A percentile compares a stretch with the other conserved stretches of the same genome.
These are phyloP conservation scores for Tonatia bakeri DNA, from an alignment of 2,113 vertebrate species.

Conservation along the genomic window DNA sequence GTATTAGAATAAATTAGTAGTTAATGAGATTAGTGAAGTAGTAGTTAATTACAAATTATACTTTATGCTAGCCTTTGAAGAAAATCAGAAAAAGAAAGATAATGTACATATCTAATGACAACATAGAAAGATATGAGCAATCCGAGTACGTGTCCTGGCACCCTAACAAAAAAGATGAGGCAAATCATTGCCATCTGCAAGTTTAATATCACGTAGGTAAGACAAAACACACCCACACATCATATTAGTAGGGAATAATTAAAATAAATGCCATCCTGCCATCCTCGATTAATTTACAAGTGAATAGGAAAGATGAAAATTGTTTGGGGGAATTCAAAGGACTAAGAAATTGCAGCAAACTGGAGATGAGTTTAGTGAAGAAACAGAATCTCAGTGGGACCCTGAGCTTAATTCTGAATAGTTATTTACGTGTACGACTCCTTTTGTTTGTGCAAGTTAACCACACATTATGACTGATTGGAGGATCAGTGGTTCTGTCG, in stretches of 20 bases:
- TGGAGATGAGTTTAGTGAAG: background rate
- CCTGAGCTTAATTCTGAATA: background rate
- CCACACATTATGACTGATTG: background rate
- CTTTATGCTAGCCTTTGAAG: background rate
- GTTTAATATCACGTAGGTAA: background rate
- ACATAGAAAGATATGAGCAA: background rate
- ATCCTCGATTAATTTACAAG: background rate
- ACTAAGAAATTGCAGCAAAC: background rate
- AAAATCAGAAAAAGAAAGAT: background rate
- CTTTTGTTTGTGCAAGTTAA: background rate
- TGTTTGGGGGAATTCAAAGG: background rate
- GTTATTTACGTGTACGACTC: background rate
- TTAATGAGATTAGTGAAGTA: background rate
- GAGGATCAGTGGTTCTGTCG: background rate
- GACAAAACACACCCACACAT: slow-evolving; percentile 5
- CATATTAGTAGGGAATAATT: slow-evolving; percentile 20
- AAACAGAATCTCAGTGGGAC: background rate
- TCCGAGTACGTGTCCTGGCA: background rate
- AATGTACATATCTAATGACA: background rate
- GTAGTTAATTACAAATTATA: background rate
- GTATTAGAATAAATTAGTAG: background rate
- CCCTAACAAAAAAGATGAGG: background rate
- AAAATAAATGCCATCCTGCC: slow-evolving; percentile 14
- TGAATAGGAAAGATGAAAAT: background rate
- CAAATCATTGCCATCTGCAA: background rate